Evolutionary conservation across 2,113 vertebrate species (phyloP).

Genomic region (Mesitornis unicolor): DNA sequence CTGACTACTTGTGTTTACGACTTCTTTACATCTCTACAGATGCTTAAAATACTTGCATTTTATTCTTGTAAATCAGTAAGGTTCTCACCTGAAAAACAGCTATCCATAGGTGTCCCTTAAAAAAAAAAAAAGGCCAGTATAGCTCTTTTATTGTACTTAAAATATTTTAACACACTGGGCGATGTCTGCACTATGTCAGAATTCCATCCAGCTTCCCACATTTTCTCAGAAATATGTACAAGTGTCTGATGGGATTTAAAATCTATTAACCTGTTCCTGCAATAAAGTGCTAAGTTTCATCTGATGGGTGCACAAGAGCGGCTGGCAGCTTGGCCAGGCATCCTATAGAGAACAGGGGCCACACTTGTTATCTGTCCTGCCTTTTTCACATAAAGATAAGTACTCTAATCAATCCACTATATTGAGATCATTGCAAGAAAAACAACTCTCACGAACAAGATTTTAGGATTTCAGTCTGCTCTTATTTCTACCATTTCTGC

Average conservation of each 20-base stretch:
- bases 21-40: not conserved
- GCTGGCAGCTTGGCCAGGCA: not conserved
- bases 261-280: not conserved
- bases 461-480: not conserved
- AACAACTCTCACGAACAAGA: not conserved
- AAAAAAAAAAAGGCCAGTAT: not conserved
- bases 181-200: not conserved
- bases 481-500: not conserved
- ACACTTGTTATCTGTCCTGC: not conserved
- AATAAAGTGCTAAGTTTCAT: not conserved
- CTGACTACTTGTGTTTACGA: not conserved
- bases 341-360: not conserved
- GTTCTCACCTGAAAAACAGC: not conserved
- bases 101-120: not conserved
- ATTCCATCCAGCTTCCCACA: not conserved
- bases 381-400: not conserved
- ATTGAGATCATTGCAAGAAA: not conserved
- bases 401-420: not conserved
- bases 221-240: not conserved
- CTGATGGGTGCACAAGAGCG: not conserved
- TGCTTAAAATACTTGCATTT: not conserved
- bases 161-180: not conserved
- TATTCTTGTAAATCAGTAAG: fast-evolving
- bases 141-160: not conserved
- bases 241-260: not conserved